Percentiles rank a stretch among this genome's conserved stretches.
phyloP scores from a whole-genome alignment of 1,140 invertebrate genomes.

The Drosophila carrolli region DNA sequence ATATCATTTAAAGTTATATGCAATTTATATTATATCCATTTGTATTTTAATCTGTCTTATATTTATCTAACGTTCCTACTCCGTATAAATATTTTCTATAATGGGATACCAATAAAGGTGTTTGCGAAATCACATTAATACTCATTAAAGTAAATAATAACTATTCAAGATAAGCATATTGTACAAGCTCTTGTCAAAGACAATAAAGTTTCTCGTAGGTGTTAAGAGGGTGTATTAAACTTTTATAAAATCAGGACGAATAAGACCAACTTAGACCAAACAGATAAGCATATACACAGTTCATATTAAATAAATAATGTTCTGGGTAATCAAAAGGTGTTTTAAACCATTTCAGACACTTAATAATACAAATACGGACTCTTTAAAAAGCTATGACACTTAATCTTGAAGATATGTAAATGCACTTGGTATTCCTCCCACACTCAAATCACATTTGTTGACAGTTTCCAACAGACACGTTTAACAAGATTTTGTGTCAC shows the following conservation, averaged over 20 bases:
- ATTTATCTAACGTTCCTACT: too few relatives aligned
- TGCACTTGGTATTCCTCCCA: conserved; percentile 6
- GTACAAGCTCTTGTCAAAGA: too few relatives aligned
- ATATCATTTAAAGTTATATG: too few relatives aligned
- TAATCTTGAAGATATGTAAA: neutral
- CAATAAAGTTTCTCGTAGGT: neutral
- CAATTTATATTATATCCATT: too few relatives aligned
- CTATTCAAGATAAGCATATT: neutral
- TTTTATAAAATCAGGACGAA: neutral
- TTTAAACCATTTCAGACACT: conserved; percentile 1
- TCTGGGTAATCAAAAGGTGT: neutral
- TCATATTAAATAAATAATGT: neutral
- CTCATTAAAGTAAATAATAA: neutral
- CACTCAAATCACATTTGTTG: conserved; percentile 24
- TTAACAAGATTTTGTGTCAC: conserved; percentile 22
- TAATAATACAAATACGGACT: neutral
- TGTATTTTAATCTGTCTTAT: too few relatives aligned
- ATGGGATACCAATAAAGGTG: too few relatives aligned
- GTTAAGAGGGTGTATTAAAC: neutral
- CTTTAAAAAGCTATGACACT: neutral
- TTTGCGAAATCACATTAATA: neutral
- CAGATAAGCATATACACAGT: neutral
- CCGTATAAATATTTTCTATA: too few relatives aligned
- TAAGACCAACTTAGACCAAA: too few relatives aligned
- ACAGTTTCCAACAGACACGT: conserved; percentile 8